Percentiles rank a stretch among this genome's conserved stretches.
phyloP scores from a whole-genome alignment of 1,140 invertebrate species.

The Brachystomella parvula region DNA sequence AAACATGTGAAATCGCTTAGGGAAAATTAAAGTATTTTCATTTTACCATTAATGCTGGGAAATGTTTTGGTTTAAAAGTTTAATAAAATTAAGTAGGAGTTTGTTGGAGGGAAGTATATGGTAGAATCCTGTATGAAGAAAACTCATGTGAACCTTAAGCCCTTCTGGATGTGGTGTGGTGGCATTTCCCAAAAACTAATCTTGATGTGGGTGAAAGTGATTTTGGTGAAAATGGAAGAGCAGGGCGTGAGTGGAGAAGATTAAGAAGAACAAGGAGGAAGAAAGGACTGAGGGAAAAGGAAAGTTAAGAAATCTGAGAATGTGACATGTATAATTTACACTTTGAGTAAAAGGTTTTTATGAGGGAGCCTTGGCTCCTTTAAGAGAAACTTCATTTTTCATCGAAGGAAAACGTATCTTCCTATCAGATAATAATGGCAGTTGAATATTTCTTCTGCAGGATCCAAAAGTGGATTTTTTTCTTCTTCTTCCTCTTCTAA shows the following conservation, averaged over 20 bases:
- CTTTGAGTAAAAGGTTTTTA: conserved; percentile 13
- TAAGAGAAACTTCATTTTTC: neutral
- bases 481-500: neutral
- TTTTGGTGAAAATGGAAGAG: neutral
- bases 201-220: too few relatives aligned
- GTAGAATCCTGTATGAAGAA: too few relatives aligned
- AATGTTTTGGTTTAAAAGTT: too few relatives aligned
- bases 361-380: neutral
- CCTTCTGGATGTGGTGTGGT: too few relatives aligned
- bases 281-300: too few relatives aligned
- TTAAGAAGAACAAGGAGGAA: neutral
- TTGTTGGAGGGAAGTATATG: too few relatives aligned
- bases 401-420: conserved; percentile 4
- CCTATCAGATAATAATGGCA: conserved; percentile 1
- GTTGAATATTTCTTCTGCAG: conserved; percentile 5
- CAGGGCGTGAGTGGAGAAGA: neutral
- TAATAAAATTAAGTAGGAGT: too few relatives aligned
- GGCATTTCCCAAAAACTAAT: too few relatives aligned
- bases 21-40: too few relatives aligned
- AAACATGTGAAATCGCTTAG: too few relatives aligned
- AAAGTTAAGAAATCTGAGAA: conserved; percentile 5
- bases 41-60: too few relatives aligned
- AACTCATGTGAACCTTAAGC: too few relatives aligned
- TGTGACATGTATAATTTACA: conserved; percentile 12
- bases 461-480: conserved; percentile 2